Evolutionary conservation across 2,113 vertebrate genomes (phyloP).

Genomic region (Thamnophis sirtalis): DNA sequence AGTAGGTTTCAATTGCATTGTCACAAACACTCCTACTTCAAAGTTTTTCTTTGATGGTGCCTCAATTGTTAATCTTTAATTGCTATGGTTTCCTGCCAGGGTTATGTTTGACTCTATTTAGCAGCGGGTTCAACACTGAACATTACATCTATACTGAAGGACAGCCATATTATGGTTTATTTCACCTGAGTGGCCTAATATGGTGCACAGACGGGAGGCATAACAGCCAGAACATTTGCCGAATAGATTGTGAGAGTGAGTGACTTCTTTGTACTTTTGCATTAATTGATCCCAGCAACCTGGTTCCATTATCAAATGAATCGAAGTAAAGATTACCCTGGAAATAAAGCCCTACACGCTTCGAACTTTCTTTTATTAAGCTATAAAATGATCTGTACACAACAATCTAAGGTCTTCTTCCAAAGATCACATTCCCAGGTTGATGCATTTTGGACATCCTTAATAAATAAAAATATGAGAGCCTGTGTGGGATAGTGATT

Average conservation of each 20-base stretch:
- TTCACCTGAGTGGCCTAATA: neutral
- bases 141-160: neutral
- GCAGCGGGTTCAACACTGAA: neutral
- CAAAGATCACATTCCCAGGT: neutral
- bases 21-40: neutral
- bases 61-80: neutral
- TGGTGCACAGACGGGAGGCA: slow-evolving; percentile 6
- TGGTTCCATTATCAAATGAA: neutral
- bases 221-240: neutral
- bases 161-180: neutral
- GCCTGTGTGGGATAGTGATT: neutral
- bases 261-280: neutral
- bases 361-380: neutral
- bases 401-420: neutral
- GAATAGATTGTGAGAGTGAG: slow-evolving; percentile 4
- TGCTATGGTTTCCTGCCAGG: neutral
- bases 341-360: neutral
- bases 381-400: neutral
- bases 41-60: neutral
- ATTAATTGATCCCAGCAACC: neutral
- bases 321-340: neutral
- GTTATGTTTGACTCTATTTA: neutral
- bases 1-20: neutral
- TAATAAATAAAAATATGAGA: neutral
- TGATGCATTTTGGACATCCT: neutral